Base-by-base conservation (phyloP, 1,140 invertebrate species). In the Mya arenaria region DNA sequence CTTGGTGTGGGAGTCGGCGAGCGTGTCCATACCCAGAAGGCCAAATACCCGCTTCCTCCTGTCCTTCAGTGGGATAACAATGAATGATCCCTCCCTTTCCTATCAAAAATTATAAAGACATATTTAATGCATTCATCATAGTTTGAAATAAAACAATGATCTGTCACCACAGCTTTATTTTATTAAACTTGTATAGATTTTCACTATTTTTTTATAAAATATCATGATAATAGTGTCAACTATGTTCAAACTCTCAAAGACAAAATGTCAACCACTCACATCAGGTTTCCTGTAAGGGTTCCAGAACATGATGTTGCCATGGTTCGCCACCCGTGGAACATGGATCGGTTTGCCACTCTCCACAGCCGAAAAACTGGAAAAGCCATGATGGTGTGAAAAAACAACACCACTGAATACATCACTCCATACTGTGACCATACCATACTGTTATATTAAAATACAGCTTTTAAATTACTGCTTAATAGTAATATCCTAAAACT, bases 221-320 rank as follows among this genome's bases (percentile, higher is more conserved):
- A n/a, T n/a, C n/a, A n/a, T n/a, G n/a, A n/a, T n/a, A n/a, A n/a
- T n/a, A n/a, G n/a, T n/a, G n/a, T n/a, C n/a, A n/a, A n/a, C n/a
- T n/a, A n/a, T n/a, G n/a, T n/a, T n/a, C n/a, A n/a, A n/a, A n/a
- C n/a, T n/a, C n/a, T n/a, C n/a, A n/a, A n/a, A n/a, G n/a, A n/a
- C n/a, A n/a, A n/a, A n/a, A n/a, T n/a, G n/a, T n/a, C n/a, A n/a
- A n/a, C n/a, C n/a, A n/a, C 82, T 83, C 81, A 91, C 90, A 72
- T 90, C 89, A 71, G 87, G 85, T 23, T 83, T 77, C 65, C 88
- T 88, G 69, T 90, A 87, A 32, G 87, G 83, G 65, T 93, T 92
- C 90, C 91, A 93, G 84, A 92, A 93, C 34, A 90, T 86, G 41
- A 93, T 89, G 60, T 91, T 92, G 15, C 91, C 92, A 87, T 92